Percentiles rank a stretch among this genome's conserved stretches.
Evolutionary conservation across 2,797 vertebrate genomes (phyloP).

Genomic region (Allobates femoralis): DNA sequence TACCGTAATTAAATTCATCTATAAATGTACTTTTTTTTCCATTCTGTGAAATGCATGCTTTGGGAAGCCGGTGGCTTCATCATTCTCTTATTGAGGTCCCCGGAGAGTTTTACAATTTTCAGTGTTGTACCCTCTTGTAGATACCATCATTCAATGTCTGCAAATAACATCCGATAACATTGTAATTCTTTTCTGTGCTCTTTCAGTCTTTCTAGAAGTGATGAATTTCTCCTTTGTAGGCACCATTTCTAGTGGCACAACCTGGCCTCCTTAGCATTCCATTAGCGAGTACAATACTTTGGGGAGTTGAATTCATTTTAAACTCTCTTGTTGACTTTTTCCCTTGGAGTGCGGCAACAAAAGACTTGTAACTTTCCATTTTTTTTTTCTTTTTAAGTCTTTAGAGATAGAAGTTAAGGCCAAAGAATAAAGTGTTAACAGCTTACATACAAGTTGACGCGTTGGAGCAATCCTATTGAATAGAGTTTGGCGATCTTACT

Average conservation of each 20-base stretch:
- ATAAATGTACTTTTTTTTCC: neutral
- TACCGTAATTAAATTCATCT: neutral
- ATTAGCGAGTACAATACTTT: slow-evolving; percentile 67
- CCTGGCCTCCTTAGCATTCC: slow-evolving; percentile 66
- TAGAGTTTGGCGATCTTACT: neutral
- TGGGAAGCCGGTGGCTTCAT: neutral
- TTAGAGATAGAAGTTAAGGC: slow-evolving; percentile 65
- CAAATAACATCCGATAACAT: slow-evolving; percentile 68
- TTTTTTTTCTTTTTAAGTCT: slow-evolving; percentile 64
- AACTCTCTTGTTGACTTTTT: slow-evolving; percentile 61
- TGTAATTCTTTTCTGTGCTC: slow-evolving; percentile 65
- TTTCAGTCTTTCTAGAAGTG: slow-evolving; percentile 67
- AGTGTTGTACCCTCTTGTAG: slow-evolving; percentile 64
- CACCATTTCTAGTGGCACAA: slow-evolving; percentile 59
- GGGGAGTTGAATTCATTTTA: slow-evolving; percentile 65
- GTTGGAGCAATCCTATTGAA: slow-evolving; percentile 1
- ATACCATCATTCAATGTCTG: slow-evolving; percentile 68
- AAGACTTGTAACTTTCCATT: slow-evolving; percentile 54
- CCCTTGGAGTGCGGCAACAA: slow-evolving; percentile 64
- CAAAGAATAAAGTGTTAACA: slow-evolving; percentile 65
- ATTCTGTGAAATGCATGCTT: neutral
- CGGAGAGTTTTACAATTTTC: slow-evolving; percentile 55
- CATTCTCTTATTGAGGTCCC: slow-evolving; percentile 51
- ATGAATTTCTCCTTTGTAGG: slow-evolving; percentile 68
- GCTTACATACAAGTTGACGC: slow-evolving; percentile 56